Conservation (phyloP, 2,113 vertebrate species). For the Gasterosteus nipponicus region DNA sequence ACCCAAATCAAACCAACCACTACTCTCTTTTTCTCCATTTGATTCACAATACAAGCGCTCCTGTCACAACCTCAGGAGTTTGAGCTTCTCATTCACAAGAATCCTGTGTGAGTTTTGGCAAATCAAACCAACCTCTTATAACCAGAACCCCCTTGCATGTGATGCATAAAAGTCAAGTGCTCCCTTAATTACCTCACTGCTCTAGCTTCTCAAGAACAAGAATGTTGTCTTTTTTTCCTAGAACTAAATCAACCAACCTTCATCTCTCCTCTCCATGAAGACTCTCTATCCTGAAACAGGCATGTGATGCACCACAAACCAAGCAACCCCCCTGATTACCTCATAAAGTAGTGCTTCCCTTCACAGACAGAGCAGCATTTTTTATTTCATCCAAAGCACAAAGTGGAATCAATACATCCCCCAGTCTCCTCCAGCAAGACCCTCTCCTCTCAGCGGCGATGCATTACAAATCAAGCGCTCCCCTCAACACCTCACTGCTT, state of each 20-base stretch:
- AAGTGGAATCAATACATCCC: neutral
- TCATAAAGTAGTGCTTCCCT: neutral
- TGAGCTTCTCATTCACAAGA: neutral
- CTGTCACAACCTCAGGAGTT: neutral
- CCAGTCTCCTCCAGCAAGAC: neutral
- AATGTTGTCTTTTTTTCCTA: neutral
- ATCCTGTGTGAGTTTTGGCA: neutral
- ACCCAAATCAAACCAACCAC: neutral
- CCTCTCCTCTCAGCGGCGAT: neutral
- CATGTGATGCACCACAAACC: neutral
- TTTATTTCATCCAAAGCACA: neutral
- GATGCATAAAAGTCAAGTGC: neutral
- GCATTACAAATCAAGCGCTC: conserved; percentile 38
- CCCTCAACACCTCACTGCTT: conserved; percentile 9
- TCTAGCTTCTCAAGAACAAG: neutral
- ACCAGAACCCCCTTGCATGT: neutral
- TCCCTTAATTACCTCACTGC: neutral
- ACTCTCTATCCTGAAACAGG: neutral
- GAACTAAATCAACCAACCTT: neutral
- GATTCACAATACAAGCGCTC: conserved; percentile 5
- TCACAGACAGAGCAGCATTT: neutral
- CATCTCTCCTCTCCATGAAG: neutral
- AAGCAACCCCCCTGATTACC: neutral
- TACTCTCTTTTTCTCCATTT: neutral
- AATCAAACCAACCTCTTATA: no score